phyloP scores from a whole-genome alignment of 1,140 invertebrate genomes.

The Pogonognathellus flavescens region DNA sequence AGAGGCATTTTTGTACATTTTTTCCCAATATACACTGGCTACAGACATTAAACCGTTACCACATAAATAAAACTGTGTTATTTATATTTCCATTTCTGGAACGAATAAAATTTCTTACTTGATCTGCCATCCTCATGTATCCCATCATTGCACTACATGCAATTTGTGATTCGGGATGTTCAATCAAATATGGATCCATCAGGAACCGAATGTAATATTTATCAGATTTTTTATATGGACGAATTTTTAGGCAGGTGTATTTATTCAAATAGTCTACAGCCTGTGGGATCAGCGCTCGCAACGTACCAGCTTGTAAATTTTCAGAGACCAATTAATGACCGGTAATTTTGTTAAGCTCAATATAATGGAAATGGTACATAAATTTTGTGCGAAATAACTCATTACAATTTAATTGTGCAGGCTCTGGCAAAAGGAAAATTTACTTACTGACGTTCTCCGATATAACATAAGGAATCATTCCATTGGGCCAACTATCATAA shows the following conservation, averaged over 20 bases:
- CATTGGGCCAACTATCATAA: background rate
- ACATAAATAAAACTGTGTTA: too few relatives aligned
- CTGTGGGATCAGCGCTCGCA: background rate
- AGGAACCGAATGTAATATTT: slow-evolving; percentile 25
- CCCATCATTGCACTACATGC: background rate
- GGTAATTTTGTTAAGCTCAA: background rate
- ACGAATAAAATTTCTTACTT: background rate
- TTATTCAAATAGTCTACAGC: background rate
- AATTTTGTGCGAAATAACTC: background rate
- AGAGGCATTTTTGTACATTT: slow-evolving; percentile 64
- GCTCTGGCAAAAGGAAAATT: too few relatives aligned
- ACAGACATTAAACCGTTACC: background rate
- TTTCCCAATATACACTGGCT: background rate
- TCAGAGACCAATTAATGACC: background rate
- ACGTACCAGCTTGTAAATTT: background rate
- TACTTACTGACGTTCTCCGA: slow-evolving; percentile 40
- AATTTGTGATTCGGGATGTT: background rate
- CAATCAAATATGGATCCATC: slow-evolving; percentile 4
- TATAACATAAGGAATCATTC: background rate
- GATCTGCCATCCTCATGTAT: background rate
- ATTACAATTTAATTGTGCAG: background rate
- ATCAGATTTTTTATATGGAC: background rate
- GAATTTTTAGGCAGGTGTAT: slow-evolving; percentile 18
- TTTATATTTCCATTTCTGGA: background rate
- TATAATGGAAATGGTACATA: background rate